phyloP scores from a whole-genome alignment of 1,140 invertebrate species.

The Bombus terrestris region DNA sequence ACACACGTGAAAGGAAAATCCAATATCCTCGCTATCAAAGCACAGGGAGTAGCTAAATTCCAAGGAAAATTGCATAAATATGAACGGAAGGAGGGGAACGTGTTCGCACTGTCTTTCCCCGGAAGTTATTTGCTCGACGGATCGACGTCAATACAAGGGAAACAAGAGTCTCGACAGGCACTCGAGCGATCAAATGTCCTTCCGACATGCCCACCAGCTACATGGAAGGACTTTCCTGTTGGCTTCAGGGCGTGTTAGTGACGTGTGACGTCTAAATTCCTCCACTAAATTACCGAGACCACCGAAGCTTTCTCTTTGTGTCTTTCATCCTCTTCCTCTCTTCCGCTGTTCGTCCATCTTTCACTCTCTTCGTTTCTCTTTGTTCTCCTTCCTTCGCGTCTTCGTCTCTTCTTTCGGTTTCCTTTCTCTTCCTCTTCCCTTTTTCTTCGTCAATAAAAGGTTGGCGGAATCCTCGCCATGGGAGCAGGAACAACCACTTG shows the following conservation, averaged over 20 bases:
- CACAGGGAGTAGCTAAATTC: not conserved
- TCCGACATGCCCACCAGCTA: constrained; percentile 36
- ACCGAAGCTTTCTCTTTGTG: not conserved
- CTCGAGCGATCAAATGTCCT: constrained; percentile 55
- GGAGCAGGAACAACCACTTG: constrained; percentile 32
- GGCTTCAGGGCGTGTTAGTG: constrained; percentile 44
- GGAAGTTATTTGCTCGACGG: constrained; percentile 25
- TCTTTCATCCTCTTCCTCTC: not conserved
- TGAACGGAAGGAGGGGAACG: not conserved
- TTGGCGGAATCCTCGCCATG: constrained; percentile 14
- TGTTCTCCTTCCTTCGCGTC: not conserved
- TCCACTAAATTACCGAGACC: constrained; percentile 58
- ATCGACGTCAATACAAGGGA: constrained; percentile 26
- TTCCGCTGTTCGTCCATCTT: not conserved
- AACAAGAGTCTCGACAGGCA: constrained; percentile 38
- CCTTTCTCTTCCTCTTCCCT: too few species aligned
- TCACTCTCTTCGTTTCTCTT: constrained; percentile 2
- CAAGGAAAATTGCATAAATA: constrained; percentile 1
- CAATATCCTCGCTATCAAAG: not conserved
- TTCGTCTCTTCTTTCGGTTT: not conserved
- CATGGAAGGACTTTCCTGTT: constrained; percentile 44
- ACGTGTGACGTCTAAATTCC: constrained; percentile 70
- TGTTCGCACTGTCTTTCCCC: not conserved
- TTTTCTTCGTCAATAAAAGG: constrained; percentile 2
- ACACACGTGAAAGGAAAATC: not conserved